Evolutionary conservation across 2,888 invertebrate species (phyloP).

Genomic region (Pammene fasciana): DNA sequence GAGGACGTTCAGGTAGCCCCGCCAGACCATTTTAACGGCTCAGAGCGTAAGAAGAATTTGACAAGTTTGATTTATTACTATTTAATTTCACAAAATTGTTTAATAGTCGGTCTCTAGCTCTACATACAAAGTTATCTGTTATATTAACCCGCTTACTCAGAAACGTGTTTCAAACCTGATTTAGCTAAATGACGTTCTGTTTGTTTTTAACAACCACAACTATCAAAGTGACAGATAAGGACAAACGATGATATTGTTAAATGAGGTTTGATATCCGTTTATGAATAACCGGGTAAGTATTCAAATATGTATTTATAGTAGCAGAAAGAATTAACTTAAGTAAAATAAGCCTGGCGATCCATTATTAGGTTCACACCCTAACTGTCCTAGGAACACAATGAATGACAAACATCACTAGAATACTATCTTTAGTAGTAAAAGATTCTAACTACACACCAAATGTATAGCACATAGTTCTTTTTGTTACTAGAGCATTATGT

Average conservation of each 20-base stretch:
- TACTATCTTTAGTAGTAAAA: neutral
- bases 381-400: conserved; percentile 2
- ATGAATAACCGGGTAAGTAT: too few relatives aligned
- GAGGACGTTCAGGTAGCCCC: neutral
- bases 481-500: conserved; percentile 31
- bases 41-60: neutral
- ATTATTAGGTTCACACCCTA: conserved; percentile 10
- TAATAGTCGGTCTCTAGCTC: too few relatives aligned
- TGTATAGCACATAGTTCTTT: neutral
- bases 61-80: neutral
- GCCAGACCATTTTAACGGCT: neutral
- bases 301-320: too few relatives aligned
- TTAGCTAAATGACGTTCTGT: too few relatives aligned
- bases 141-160: too few relatives aligned
- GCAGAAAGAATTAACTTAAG: too few relatives aligned
- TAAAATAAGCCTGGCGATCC: neutral
- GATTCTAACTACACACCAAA: neutral
- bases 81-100: neutral
- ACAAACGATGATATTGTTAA: too few relatives aligned
- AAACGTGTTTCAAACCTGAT: too few relatives aligned
- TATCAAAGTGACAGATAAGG: too few relatives aligned
- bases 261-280: too few relatives aligned
- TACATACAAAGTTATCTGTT: too few relatives aligned
- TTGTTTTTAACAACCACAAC: too few relatives aligned
- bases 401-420: conserved; percentile 2